Conservation (phyloP, 2,113 vertebrate species). For the Caretta caretta region DNA sequence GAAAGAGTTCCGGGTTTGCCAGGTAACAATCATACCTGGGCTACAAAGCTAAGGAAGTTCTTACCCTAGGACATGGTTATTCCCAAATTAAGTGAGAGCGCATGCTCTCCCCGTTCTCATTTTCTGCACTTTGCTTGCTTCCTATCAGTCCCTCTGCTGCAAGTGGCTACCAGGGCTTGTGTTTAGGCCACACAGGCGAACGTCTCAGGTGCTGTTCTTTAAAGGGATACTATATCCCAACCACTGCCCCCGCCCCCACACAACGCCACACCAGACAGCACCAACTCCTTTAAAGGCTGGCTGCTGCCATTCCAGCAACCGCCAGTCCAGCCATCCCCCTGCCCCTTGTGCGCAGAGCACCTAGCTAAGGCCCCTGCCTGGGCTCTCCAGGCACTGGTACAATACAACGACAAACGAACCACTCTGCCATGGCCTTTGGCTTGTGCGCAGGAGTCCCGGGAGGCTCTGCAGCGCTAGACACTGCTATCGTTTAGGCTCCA, state of each 20-base stretch:
- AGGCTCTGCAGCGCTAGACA: background rate
- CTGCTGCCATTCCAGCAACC: background rate
- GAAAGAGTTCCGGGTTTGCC: background rate
- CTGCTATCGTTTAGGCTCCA: background rate
- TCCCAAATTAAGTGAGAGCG: background rate
- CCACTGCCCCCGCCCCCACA: fast-evolving
- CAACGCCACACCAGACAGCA: background rate
- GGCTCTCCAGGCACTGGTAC: fast-evolving
- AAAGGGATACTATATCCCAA: background rate
- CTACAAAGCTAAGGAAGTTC: background rate
- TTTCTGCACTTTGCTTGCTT: background rate
- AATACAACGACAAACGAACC: background rate
- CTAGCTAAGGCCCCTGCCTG: fast-evolving
- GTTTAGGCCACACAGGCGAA: background rate
- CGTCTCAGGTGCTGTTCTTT: background rate
- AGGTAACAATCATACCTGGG: background rate
- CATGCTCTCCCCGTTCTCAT: background rate
- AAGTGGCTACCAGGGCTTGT: background rate
- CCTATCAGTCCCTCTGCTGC: background rate
- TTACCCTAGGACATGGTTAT: background rate
- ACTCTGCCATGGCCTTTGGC: background rate
- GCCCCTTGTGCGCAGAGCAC: background rate
- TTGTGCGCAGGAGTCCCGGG: background rate
- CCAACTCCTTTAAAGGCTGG: background rate
- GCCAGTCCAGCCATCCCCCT: background rate